Evolutionary conservation across 2,888 invertebrate genomes (phyloP), one percentile per base, ranked within the genome.

Genomic region (Isotomurus palustris): DNA sequence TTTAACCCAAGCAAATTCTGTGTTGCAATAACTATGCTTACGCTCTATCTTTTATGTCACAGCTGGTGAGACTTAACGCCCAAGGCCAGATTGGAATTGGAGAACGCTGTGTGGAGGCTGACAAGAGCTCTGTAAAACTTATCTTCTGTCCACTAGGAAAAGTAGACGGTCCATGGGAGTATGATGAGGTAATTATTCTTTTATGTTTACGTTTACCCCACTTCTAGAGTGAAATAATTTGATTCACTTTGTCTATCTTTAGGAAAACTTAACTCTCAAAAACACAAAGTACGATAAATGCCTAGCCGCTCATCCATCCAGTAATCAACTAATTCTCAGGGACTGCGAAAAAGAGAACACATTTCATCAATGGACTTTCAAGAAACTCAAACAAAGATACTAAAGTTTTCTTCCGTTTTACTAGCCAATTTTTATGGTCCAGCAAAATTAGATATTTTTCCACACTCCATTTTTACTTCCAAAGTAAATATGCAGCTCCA

Each of bases 31-130:
- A n/a, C n/a, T n/a, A n/a, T n/a, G n/a, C n/a, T n/a, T n/a, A n/a
- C n/a, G n/a, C n/a, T n/a, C n/a, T n/a, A n/a, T n/a, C n/a, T n/a
- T n/a, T n/a, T n/a, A n/a, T n/a, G n/a, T n/a, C 72, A 2, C 84
- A 96, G 82, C 76, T 95, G 72, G 85, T 94, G 73, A 81, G 97
- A 28, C 78, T 97, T 54, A 99, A 99, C 78, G 85, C 86, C 19
- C 88, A 90, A 68, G 97, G 97, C 0, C 97, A 99, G 77, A 74
- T 96, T 47, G 91, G 93, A 29, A 87, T 93, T 2, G 99, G 97
- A 27, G 99, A 99, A 77, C 83, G 97, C 44, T 99, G 99, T 74
- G 83, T 97, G 10, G 91, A 93, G 73, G 91, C 90, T 0, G 90
- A 91, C 74, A 81, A 83, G 0, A 87, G 89, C 73, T 88, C 86